Evolutionary conservation across 2,113 vertebrate species (phyloP).

Genomic region (Upupa epops): DNA sequence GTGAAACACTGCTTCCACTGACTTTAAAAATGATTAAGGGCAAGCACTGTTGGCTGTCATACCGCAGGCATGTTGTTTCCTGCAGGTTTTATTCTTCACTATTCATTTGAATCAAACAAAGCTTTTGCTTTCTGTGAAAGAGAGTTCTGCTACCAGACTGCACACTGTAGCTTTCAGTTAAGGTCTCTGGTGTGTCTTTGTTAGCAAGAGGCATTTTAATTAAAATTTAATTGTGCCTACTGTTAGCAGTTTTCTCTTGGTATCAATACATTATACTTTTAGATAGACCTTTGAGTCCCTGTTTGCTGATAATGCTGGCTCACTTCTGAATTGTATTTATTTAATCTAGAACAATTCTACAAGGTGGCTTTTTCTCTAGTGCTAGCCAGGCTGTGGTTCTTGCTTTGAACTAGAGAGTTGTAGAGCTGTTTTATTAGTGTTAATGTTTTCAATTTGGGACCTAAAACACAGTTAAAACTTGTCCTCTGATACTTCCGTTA

Average conservation of each 20-base stretch:
- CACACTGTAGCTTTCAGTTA: background rate
- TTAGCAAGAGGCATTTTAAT: fast-evolving
- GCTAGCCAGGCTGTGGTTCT: background rate
- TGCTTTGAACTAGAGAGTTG: background rate
- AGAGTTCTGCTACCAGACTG: background rate
- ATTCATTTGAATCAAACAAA: background rate
- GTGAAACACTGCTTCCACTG: background rate
- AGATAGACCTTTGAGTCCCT: background rate
- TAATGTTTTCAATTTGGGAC: background rate
- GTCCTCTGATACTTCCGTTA: background rate
- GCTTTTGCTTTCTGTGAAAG: background rate
- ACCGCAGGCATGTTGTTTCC: background rate
- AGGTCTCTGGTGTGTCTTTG: background rate
- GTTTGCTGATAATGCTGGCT: background rate
- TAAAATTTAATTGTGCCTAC: background rate
- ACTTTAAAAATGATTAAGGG: background rate
- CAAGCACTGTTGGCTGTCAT: background rate
- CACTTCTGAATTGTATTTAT: background rate
- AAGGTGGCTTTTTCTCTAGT: background rate
- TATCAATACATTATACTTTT: background rate
- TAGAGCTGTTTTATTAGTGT: background rate
- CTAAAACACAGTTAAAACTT: background rate
- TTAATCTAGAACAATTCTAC: background rate
- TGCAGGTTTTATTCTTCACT: background rate
- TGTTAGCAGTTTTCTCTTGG: background rate